These are phyloP conservation scores for Sebastiscus albofasciatus DNA, from an alignment of 2,797 vertebrate species.

Conservation along the genomic window DNA sequence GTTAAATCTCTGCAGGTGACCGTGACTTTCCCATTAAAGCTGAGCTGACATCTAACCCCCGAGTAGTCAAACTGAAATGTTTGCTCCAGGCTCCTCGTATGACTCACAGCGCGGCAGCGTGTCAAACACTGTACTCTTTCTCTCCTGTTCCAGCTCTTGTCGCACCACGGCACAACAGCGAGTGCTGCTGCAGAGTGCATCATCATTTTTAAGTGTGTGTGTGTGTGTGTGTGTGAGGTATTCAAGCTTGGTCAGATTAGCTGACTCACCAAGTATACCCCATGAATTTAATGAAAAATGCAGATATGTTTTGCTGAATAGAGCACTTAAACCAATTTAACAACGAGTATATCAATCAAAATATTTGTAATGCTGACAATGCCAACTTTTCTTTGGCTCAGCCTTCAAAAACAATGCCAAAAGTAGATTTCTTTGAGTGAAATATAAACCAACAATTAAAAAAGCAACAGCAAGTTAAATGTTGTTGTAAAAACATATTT, in stretches of 20 bases:
- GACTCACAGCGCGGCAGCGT: slow-evolving; percentile 25
- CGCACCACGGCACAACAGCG: slow-evolving; percentile 30
- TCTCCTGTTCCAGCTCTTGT: slow-evolving; percentile 25
- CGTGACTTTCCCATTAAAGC: slow-evolving; percentile 44
- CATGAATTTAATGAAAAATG: slow-evolving; percentile 48
- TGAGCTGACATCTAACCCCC: slow-evolving; percentile 38
- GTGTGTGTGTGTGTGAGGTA: slow-evolving; percentile 7
- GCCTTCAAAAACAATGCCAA: slow-evolving; percentile 5
- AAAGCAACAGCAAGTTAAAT: not conserved
- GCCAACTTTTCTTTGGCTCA: not conserved
- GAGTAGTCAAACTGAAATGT: slow-evolving; percentile 47
- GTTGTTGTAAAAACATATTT: not conserved
- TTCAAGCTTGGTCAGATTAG: slow-evolving; percentile 38
- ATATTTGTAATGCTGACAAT: slow-evolving; percentile 10
- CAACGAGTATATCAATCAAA: slow-evolving; percentile 23
- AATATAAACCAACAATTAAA: slow-evolving; percentile 3
- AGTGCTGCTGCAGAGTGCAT: slow-evolving; percentile 37
- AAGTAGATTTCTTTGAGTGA: not conserved
- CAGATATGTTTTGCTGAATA: slow-evolving; percentile 42
- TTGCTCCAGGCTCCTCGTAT: slow-evolving; percentile 38
- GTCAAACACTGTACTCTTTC: slow-evolving; percentile 42
- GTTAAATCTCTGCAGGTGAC: slow-evolving; percentile 36
- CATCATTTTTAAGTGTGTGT: slow-evolving; percentile 22
- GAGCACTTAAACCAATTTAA: slow-evolving; percentile 33
- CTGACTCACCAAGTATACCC: slow-evolving; percentile 45